Percentiles rank a stretch among this genome's conserved stretches.
Conservation (phyloP, 2,888 invertebrate species). For the Synergus gifuensis region DNA sequence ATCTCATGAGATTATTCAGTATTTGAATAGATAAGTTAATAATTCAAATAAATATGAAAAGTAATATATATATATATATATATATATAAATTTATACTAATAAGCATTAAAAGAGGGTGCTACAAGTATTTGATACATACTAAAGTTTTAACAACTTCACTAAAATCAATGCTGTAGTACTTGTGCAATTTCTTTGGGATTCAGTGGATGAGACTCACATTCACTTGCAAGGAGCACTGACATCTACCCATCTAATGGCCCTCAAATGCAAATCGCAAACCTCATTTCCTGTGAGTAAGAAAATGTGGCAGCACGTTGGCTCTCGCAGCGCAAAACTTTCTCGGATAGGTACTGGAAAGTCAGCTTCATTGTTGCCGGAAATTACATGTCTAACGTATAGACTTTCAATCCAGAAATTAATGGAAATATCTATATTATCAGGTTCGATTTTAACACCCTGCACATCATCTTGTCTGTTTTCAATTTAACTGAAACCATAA, state of each 20-base stretch:
- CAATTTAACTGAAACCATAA: background rate
- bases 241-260: background rate
- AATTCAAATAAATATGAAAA: background rate
- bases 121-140: background rate
- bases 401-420: background rate
- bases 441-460: background rate
- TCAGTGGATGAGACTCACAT: background rate
- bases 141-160: background rate
- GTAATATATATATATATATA: background rate
- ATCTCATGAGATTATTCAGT: background rate
- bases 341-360: background rate
- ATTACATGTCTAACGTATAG: conserved; percentile 2
- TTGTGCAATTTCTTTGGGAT: background rate
- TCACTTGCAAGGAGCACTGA: background rate
- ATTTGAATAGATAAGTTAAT: background rate
- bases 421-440: background rate
- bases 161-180: background rate
- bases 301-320: background rate
- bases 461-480: background rate
- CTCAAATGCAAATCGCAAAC: conserved; percentile 12
- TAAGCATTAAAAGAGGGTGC: background rate
- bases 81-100: background rate
- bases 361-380: conserved; percentile 9
- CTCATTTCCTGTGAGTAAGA: conserved; percentile 1
- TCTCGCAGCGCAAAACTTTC: background rate